phyloP scores from a whole-genome alignment of 2,113 vertebrate species.

The Cryptoleucopteryx plumbea region DNA sequence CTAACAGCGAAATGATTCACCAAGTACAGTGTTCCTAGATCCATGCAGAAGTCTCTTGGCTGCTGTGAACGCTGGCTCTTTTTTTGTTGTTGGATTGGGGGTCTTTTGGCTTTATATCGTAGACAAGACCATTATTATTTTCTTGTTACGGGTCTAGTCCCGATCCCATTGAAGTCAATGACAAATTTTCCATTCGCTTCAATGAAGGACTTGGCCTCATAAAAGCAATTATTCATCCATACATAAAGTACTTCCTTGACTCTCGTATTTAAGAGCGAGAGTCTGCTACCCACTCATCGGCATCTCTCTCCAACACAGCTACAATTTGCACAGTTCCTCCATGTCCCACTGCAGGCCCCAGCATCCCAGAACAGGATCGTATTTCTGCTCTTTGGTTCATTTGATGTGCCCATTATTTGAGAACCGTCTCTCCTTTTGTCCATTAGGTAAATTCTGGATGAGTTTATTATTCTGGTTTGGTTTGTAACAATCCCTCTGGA shows the following conservation, averaged over 20 bases:
- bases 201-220: neutral
- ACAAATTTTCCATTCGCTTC: neutral
- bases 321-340: neutral
- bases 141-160: neutral
- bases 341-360: neutral
- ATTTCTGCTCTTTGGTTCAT: slow-evolving; percentile 19
- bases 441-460: slow-evolving; percentile 51
- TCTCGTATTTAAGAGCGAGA: neutral
- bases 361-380: neutral
- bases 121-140: slow-evolving; percentile 28
- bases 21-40: slow-evolving; percentile 2
- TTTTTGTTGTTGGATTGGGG: neutral
- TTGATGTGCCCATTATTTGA: slow-evolving; percentile 30
- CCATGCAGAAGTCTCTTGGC: slow-evolving; percentile 13
- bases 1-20: slow-evolving; percentile 46
- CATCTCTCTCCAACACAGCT: neutral
- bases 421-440: slow-evolving; percentile 5
- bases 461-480: slow-evolving; percentile 32
- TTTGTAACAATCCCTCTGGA: slow-evolving; percentile 43
- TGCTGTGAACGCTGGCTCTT: neutral
- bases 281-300: neutral
- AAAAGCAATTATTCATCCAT: slow-evolving; percentile 16
- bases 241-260: neutral
- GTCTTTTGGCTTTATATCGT: neutral
- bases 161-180: neutral